Base-by-base conservation (phyloP, 2,888 invertebrate genomes). In the Tiliacea aurago region DNA sequence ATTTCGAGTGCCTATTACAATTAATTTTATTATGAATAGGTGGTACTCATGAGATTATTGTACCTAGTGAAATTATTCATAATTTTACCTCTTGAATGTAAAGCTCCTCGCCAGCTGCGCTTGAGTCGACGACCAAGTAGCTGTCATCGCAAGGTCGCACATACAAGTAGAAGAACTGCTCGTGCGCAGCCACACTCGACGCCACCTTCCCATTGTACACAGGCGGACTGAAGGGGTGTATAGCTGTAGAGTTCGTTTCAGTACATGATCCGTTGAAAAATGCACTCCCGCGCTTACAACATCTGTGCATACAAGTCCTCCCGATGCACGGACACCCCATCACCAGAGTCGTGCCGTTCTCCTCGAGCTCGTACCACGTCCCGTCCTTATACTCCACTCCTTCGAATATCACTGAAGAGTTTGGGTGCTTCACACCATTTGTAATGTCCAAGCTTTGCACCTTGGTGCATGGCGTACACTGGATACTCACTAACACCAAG, bases 281-380 rank as follows among this genome's bases (percentile, higher is more conserved):
- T 69, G 90, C 90, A 74, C 92, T 88, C 0, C 90, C 90, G 0
- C 68, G 76, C 0, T 80, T 86, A 67, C 96, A 96, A 72, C 96
- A 96, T 82, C 94, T 94, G 91, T 94, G 94, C 41, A 96, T 58
- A 78, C 96, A 96, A 13, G 84, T 79, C 10, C 94, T 89, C 3
- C 89, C 91, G 15, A 95, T 91, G 74, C 96, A 96, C 0, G 96
- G 96, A 59, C 96, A 96, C 0, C 96, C 96, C 4, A 90, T 87
- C 4, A 83, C 83, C 7, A 86, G 56, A 0, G 78, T 74, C 9
- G 81, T 78, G 6, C 90, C 92, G 18, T 92, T 87, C 51, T 91
- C 89, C 20, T 88, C 87, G 3, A 86, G 71, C 61, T 93, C 91
- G 64, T 92, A 95, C 94, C 95, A 95, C 23, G 89, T 79, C 10